These are phyloP conservation scores for Leucopsar rothschildi DNA, from an alignment of 2,113 vertebrate species.

Conservation along the genomic window DNA sequence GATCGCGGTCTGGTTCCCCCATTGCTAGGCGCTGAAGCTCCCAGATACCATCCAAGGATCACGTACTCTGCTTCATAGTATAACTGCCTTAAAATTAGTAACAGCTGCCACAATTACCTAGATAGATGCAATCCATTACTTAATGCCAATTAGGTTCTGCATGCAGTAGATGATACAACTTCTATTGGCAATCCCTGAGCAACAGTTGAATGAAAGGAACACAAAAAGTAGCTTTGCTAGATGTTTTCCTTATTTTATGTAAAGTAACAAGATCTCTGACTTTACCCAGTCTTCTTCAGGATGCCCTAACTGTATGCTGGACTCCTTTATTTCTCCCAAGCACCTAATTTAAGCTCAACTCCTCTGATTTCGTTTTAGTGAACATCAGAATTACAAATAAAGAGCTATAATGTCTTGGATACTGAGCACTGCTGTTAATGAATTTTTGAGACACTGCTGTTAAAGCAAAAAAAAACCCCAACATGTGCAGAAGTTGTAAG, in stretches of 20 bases:
- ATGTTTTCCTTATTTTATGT: slow-evolving; percentile 12
- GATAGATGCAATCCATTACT: slow-evolving; percentile 56
- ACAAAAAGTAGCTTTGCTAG: slow-evolving; percentile 18
- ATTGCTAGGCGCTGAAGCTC: slow-evolving; percentile 87
- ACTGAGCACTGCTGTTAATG: slow-evolving; percentile 48
- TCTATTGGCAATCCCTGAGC: slow-evolving; percentile 57
- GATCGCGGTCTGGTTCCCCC: slow-evolving; percentile 85
- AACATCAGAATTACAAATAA: slow-evolving; percentile 43
- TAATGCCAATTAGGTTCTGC: slow-evolving; percentile 54
- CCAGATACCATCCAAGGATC: neutral
- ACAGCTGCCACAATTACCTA: slow-evolving; percentile 26
- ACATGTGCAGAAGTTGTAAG: slow-evolving; percentile 61
- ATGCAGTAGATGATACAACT: slow-evolving; percentile 25
- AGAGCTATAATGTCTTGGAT: slow-evolving; percentile 33
- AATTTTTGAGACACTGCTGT: slow-evolving; percentile 29
- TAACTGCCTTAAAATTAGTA: slow-evolving; percentile 61
- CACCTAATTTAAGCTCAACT: slow-evolving; percentile 23
- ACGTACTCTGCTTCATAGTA: slow-evolving; percentile 67
- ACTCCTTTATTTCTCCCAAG: slow-evolving; percentile 36
- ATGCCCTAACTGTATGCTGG: slow-evolving; percentile 37
- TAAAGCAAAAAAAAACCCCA: neutral
- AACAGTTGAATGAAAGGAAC: slow-evolving; percentile 50
- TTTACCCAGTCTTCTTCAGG: slow-evolving; percentile 18
- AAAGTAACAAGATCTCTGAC: slow-evolving; percentile 25
- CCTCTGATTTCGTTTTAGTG: slow-evolving; percentile 17